A percentile compares a stretch with the other conserved stretches of the same genome.
Conservation (phyloP, 2,888 invertebrate genomes). For the Tetanocera ferruginea region DNA sequence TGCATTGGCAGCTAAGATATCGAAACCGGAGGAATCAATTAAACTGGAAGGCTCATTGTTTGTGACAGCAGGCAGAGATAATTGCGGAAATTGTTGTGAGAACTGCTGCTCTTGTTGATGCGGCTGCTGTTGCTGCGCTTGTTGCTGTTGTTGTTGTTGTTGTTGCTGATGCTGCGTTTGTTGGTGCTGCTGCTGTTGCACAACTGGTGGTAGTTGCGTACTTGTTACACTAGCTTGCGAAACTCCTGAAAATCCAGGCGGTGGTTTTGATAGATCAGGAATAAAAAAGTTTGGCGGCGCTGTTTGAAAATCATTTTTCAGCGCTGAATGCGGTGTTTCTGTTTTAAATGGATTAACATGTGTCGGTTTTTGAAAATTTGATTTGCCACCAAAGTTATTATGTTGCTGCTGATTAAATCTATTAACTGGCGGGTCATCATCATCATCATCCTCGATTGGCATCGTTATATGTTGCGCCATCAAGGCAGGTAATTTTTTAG, state of each 20-base stretch:
- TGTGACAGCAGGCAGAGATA: background rate
- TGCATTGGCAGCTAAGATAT: conserved; percentile 57
- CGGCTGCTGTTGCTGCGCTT: conserved; percentile 8
- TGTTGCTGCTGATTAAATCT: conserved; percentile 49
- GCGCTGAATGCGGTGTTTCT: conserved; percentile 71
- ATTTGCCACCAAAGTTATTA: conserved; percentile 45
- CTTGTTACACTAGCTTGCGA: background rate
- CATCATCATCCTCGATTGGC: conserved; percentile 56
- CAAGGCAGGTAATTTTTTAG: conserved; percentile 59
- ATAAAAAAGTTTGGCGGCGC: conserved; percentile 74
- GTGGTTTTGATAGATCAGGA: conserved; percentile 89
- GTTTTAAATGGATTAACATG: conserved; percentile 67
- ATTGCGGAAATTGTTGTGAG: conserved; percentile 37
- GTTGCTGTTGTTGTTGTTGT: conserved; percentile 33
- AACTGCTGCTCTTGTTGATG: conserved; percentile 36
- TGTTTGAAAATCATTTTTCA: conserved; percentile 42
- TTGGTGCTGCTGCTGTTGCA: conserved; percentile 55
- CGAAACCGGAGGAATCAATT: conserved; percentile 41
- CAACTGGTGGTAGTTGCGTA: conserved; percentile 56
- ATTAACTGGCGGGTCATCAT: conserved; percentile 70
- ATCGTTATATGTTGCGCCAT: conserved; percentile 69
- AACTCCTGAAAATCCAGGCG: conserved; percentile 78
- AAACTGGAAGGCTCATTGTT: conserved; percentile 11
- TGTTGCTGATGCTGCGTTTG: conserved; percentile 11
- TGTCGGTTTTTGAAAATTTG: conserved; percentile 26